These are phyloP conservation scores for Diabrotica undecimpunctata DNA, from an alignment of 1,140 invertebrate species.

Conservation along the genomic window DNA sequence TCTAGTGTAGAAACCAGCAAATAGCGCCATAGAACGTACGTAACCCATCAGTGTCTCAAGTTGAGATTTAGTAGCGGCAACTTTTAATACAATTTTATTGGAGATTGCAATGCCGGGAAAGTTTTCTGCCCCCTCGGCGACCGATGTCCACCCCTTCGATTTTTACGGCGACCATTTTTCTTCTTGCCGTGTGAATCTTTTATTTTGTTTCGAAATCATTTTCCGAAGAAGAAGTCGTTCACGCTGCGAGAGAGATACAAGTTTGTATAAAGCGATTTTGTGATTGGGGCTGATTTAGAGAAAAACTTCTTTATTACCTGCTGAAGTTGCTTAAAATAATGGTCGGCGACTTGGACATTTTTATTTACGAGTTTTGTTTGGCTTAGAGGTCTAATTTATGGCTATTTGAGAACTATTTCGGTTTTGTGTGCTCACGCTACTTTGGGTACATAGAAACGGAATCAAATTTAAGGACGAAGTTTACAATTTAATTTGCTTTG, in stretches of 20 bases:
- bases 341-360: too few species aligned
- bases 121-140: background rate
- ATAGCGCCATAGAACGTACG: constrained; percentile 10
- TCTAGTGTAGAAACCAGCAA: constrained; percentile 2
- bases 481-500: too few species aligned
- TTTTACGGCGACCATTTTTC: constrained; percentile 14
- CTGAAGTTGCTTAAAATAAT: too few species aligned
- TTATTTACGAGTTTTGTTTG: too few species aligned
- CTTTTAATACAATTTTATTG: constrained; percentile 24
- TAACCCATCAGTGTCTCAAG: constrained; percentile 23
- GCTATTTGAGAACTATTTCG: too few species aligned
- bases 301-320: too few species aligned
- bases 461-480: too few species aligned
- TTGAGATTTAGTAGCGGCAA: constrained; percentile 24
- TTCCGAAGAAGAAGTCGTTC: background rate
- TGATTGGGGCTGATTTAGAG: too few species aligned
- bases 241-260: background rate
- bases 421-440: too few species aligned
- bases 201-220: constrained; percentile 11
- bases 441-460: too few species aligned
- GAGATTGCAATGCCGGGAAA: constrained; percentile 18
- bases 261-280: background rate
- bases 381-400: too few species aligned
- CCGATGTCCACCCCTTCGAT: constrained; percentile 4
- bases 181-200: constrained; percentile 6